Evolutionary conservation across 2,113 vertebrate genomes (phyloP).

Genomic region (Xenopus laevis): DNA sequence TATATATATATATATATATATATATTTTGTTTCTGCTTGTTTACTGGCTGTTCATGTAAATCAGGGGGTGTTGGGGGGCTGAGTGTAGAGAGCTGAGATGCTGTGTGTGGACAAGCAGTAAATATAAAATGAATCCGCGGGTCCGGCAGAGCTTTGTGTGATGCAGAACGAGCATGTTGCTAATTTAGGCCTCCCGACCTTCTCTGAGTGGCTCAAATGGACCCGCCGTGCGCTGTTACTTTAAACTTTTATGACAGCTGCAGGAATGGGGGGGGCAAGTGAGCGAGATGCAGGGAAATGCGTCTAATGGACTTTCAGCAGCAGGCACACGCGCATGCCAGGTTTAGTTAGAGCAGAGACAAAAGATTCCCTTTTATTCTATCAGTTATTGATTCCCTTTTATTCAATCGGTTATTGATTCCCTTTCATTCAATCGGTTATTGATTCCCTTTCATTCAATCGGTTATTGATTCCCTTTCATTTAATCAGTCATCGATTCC

Average conservation of each 20-base stretch:
- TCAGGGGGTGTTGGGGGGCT: background rate
- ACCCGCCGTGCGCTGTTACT: slow-evolving; percentile 20
- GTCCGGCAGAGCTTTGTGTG: slow-evolving; percentile 7
- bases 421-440: too few relatives aligned
- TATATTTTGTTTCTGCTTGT: too few relatives aligned
- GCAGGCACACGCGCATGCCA: background rate
- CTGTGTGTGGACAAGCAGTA: slow-evolving; percentile 18
- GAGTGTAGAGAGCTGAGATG: background rate
- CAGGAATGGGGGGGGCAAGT: background rate
- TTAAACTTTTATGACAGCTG: slow-evolving; percentile 30
- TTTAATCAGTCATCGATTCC: too few relatives aligned
- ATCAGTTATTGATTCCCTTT: too few relatives aligned
- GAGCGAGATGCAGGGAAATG: slow-evolving; percentile 6
- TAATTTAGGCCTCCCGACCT: slow-evolving; percentile 25
- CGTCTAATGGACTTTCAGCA: background rate
- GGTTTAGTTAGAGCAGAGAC: background rate
- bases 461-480: too few relatives aligned
- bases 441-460: too few relatives aligned
- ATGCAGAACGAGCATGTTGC: slow-evolving; percentile 15
- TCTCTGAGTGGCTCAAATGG: slow-evolving; percentile 2
- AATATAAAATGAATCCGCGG: slow-evolving; percentile 4
- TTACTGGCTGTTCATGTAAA: too few relatives aligned
- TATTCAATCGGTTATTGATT: too few relatives aligned
- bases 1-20: too few relatives aligned
- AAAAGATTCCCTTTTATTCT: background rate